Base-by-base conservation (phyloP, 1,140 invertebrate genomes). In the Tetragonula clypearis region DNA sequence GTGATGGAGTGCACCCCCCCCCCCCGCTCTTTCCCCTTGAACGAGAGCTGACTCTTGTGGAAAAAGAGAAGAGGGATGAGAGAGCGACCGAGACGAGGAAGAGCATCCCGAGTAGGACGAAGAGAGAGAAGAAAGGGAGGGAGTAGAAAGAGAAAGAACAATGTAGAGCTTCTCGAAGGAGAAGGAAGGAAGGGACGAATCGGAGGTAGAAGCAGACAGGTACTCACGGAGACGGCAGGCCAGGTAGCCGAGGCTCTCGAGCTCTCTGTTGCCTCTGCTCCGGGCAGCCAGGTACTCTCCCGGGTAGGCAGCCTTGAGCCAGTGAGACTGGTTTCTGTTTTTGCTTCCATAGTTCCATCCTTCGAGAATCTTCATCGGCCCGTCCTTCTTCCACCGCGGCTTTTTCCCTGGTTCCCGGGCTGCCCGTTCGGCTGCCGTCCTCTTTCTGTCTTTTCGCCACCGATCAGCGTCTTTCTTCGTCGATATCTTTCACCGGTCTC, bases 281-380 rank as follows among this genome's bases (percentile, higher is more conserved):
- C 72, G 79, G 55, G 56, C 30, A 30, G 73, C 86, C 88, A 80
- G 88, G 71, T 85, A 79, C 66, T 73, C 79, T 82, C 79, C 41
- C 56, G 86, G 90, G 80, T 84, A 87, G 90, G 84, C 94, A 95
- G 93, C 94, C 94, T 95, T 95, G 94, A 95, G 93, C 93, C 93
- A 94, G 93, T 94, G 93, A 94, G 94, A 95, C 94, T 95, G 94
- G 94, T 95, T 95, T 95, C 94, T 95, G 94, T 95, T 95, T 95
- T 95, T 95, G 93, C 94, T 94, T 94, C 93, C 92, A 94, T 93
- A 93, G 92, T 93, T 92, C 91, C 91, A 94, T 94, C 93, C 93
- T 94, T 93, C 93, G 91, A 92, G 93, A 91, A 88, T 92, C 91
- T 91, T 92, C 93, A 90, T 91, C 92, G 92, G 93, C 92, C 88